Conservation (phyloP, 2,797 vertebrate genomes). For the Arnoldichthys spilopterus region DNA sequence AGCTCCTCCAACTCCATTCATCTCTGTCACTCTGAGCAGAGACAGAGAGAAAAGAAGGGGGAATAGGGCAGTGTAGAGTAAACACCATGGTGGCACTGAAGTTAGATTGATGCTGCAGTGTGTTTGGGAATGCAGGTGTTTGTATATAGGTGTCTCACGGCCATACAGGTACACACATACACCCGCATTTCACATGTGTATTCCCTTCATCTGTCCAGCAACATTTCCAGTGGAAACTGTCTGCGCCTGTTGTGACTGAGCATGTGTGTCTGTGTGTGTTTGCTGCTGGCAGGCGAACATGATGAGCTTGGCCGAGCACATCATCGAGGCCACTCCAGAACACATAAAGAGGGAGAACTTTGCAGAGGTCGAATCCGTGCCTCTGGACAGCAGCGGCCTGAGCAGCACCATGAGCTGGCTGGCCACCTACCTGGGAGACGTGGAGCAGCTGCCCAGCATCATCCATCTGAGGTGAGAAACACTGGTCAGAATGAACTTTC, state of each 20-base stretch:
- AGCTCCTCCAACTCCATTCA: conserved; percentile 68
- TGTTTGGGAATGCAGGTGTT: conserved; percentile 28
- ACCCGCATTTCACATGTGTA: neutral
- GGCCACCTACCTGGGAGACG: conserved; percentile 96
- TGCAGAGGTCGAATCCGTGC: conserved; percentile 80
- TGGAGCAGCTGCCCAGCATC: conserved; percentile 92
- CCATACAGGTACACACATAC: neutral
- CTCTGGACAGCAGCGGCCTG: conserved; percentile 85
- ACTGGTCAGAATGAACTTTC: neutral
- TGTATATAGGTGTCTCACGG: neutral
- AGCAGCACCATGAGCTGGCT: conserved; percentile 99
- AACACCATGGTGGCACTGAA: conserved; percentile 28
- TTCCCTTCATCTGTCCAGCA: neutral
- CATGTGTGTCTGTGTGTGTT: conserved; percentile 18
- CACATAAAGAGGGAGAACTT: conserved; percentile 97
- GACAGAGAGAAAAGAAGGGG: conserved; percentile 25
- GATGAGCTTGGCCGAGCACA: conserved; percentile 98
- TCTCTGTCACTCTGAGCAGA: conserved; percentile 61
- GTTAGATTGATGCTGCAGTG: conserved; percentile 42
- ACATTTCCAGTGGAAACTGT: neutral
- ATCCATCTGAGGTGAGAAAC: conserved; percentile 88
- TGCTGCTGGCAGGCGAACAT: conserved; percentile 87
- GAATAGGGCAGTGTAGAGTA: conserved; percentile 35
- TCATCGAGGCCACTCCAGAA: conserved; percentile 97
- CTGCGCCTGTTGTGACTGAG: neutral